Evolutionary conservation across 2,888 invertebrate species (phyloP).

Genomic region (Drosophila histrio): DNA sequence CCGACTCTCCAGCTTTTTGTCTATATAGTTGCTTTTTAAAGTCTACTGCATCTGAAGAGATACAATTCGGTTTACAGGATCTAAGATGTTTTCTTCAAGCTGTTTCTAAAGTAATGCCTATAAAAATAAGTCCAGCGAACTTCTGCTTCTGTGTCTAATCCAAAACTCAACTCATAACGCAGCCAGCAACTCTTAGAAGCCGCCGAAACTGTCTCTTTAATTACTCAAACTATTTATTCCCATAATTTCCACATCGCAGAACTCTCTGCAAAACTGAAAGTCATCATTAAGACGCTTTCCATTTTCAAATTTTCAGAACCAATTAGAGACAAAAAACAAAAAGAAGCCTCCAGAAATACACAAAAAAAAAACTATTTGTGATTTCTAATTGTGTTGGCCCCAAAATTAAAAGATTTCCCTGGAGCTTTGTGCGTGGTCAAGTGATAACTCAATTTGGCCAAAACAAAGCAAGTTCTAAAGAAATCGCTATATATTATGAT

Average conservation of each 20-base stretch:
- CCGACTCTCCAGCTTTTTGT: too few relatives aligned
- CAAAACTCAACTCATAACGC: not conserved
- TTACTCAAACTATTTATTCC: slow-evolving; percentile 10
- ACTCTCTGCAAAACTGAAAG: slow-evolving; percentile 46
- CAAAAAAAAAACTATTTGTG: slow-evolving; percentile 27
- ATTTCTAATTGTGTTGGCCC: slow-evolving; percentile 47
- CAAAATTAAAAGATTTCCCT: slow-evolving; percentile 31
- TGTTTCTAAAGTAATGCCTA: too few relatives aligned
- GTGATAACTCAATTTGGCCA: slow-evolving; percentile 18
- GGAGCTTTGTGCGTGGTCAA: slow-evolving; percentile 38
- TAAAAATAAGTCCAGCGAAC: too few relatives aligned
- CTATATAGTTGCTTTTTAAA: too few relatives aligned
- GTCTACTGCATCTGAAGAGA: too few relatives aligned
- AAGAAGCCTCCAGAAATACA: not conserved
- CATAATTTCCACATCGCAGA: slow-evolving; percentile 10
- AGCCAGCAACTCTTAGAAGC: not conserved
- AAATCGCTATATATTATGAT: slow-evolving; percentile 41
- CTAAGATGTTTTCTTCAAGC: too few relatives aligned
- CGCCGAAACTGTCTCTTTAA: slow-evolving; percentile 1
- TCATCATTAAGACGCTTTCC: slow-evolving; percentile 52
- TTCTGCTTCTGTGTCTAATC: not conserved
- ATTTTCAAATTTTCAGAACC: slow-evolving; percentile 44
- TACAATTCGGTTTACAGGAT: too few relatives aligned
- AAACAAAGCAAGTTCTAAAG: slow-evolving; percentile 27
- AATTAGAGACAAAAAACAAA: slow-evolving; percentile 16